Evolutionary conservation across 2,888 invertebrate genomes (phyloP), one percentile per base, ranked within the genome.

Genomic region (Rhogogaster chlorosoma): DNA sequence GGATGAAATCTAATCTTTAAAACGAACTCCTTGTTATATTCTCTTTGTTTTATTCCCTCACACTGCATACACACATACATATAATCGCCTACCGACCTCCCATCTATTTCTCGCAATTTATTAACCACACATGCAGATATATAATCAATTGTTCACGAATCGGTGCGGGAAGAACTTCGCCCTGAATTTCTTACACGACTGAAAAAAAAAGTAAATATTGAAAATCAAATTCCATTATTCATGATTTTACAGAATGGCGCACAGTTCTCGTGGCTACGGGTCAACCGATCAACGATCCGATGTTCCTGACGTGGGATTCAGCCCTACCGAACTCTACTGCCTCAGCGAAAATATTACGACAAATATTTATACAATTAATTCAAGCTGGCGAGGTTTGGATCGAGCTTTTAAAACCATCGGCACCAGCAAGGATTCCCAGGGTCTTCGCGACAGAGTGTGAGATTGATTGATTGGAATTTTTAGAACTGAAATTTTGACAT

Each of bases 291-390:
- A 93, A 88, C 91, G 93, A 87, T 94, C 95, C 1, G 94, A 95
- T 49, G 94, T 96, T 86, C 96, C 97, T 86, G 95, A 96, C 75
- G 97, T 97, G 36, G 96, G 95, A 75, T 96, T 96, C 91, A 96
- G 96, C 89, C 96, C 96, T 3, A 96, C 96, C 1, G 97, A 97
- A 93, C 95, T 97, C 87, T 96, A 97, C 92, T 96, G 96, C 91
- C 94, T 97, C 75, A 97, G 97, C 91, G 98, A 98, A 92, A 96
- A 96, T 90, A 97, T 98, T 86, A 97, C 96, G 0, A 96, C 97
- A 84, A 97, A 97, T 93, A 96, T 98, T 84, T 97, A 96, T 91
- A 95, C 96, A 0, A 96, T 98, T 82, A 97, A 97, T 91, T 95
- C 96, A 71, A 97, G 96, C 87, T 95, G 96, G 92, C 95, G 95